Evolutionary conservation across 2,113 vertebrate genomes (phyloP).

Genomic region (Ginglymostoma cirratum): DNA sequence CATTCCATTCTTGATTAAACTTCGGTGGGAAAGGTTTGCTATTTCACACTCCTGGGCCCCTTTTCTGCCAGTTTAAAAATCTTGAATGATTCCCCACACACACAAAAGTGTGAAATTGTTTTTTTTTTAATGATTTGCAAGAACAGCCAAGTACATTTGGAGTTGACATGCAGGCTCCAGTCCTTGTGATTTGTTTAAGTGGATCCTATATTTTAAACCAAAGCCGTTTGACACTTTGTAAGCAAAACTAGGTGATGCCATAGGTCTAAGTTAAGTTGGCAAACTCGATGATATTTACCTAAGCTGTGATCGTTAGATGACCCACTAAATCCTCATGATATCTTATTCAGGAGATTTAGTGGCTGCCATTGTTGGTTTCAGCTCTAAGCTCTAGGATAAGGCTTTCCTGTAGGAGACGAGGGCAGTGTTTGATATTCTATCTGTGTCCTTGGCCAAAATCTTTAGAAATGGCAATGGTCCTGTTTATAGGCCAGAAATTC

Average conservation of each 20-base stretch:
- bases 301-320: neutral
- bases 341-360: neutral
- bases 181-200: neutral
- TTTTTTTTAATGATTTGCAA: neutral
- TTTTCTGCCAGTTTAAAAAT: neutral
- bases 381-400: neutral
- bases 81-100: neutral
- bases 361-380: neutral
- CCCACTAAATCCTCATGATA: neutral
- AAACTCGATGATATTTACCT: neutral
- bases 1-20: neutral
- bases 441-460: neutral
- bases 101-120: no score
- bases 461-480: no score
- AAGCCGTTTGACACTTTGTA: neutral
- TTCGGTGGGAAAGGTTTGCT: neutral
- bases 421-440: neutral
- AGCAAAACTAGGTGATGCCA: neutral
- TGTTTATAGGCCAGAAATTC: no score
- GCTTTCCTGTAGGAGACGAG: neutral
- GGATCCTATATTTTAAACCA: neutral
- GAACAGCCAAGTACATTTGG: neutral
- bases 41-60: neutral
- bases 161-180: neutral
- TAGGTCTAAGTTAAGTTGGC: neutral